Percentiles rank a stretch among this genome's conserved stretches.
These are phyloP conservation scores for Drosophila tripunctata DNA, from an alignment of 2,888 invertebrate species.

Conservation along the genomic window DNA sequence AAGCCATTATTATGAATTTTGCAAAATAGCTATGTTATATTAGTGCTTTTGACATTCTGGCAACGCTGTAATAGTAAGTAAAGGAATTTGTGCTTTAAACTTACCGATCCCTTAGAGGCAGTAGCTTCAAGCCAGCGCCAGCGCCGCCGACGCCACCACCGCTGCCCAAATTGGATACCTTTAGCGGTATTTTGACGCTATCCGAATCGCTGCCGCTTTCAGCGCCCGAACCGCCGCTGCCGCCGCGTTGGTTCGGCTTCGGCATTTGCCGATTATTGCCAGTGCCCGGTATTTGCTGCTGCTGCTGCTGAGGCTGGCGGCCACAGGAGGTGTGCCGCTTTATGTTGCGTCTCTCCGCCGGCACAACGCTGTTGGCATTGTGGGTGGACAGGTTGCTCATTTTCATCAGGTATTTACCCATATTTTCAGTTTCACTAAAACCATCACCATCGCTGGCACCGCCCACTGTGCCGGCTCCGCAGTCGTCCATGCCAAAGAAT, in stretches of 20 bases:
- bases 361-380: slow-evolving; percentile 44
- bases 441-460: slow-evolving; percentile 84
- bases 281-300: slow-evolving; percentile 49
- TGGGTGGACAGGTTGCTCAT: slow-evolving; percentile 52
- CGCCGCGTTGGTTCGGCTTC: slow-evolving; percentile 48
- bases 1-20: too few species aligned
- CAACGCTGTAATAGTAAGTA: too few species aligned
- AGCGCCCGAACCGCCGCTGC: slow-evolving; percentile 77
- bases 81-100: slow-evolving; percentile 46
- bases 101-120: slow-evolving; percentile 87
- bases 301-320: slow-evolving; percentile 75
- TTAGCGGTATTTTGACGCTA: slow-evolving; percentile 88
- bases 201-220: slow-evolving; percentile 90
- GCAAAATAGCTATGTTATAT: too few species aligned
- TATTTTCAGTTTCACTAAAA: slow-evolving; percentile 84
- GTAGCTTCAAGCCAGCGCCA: slow-evolving; percentile 66
- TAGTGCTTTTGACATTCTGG: too few species aligned
- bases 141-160: slow-evolving; percentile 54
- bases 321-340: slow-evolving; percentile 81
- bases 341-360: slow-evolving; percentile 81
- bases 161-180: slow-evolving; percentile 84
- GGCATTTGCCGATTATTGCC: slow-evolving; percentile 65
- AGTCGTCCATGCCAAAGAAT: slow-evolving; percentile 71
- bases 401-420: slow-evolving; percentile 84
- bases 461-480: slow-evolving; percentile 81